phyloP scores from a whole-genome alignment of 2,888 invertebrate species.

The Macrophya alboannulata region DNA sequence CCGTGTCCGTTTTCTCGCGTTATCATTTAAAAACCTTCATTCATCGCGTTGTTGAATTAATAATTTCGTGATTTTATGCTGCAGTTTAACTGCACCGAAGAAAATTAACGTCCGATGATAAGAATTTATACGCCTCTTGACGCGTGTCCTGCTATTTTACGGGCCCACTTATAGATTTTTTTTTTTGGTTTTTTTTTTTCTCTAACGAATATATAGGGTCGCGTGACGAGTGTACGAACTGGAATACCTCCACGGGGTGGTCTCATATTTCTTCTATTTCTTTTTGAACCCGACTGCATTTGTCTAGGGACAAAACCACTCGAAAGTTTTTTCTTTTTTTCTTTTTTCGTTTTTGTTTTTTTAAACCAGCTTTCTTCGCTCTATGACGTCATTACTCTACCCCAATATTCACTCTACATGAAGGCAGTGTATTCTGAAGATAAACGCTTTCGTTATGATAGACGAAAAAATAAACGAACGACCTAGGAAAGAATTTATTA shows the following conservation, averaged over 20 bases:
- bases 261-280: constrained; percentile 37
- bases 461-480: not conserved
- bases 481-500: not conserved
- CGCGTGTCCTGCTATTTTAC: constrained; percentile 16
- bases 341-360: not conserved
- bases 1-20: not conserved
- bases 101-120: not conserved
- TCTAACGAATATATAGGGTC: not conserved
- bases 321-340: not conserved
- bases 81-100: not conserved
- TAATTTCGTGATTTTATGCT: not conserved
- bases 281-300: constrained; percentile 11
- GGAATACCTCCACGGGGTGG: constrained; percentile 33
- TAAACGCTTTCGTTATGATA: not conserved
- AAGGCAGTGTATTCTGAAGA: not conserved
- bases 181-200: not conserved
- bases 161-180: not conserved
- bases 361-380: not conserved
- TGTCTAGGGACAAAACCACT: constrained; percentile 38
- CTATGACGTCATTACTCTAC: constrained; percentile 2
- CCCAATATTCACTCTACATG: constrained; percentile 30
- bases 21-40: not conserved
- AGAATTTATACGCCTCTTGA: not conserved
- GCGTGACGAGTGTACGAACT: constrained; percentile 22
- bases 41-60: not conserved